Base-by-base conservation (phyloP, 2,888 invertebrate species). In the Xanthia icteritia region DNA sequence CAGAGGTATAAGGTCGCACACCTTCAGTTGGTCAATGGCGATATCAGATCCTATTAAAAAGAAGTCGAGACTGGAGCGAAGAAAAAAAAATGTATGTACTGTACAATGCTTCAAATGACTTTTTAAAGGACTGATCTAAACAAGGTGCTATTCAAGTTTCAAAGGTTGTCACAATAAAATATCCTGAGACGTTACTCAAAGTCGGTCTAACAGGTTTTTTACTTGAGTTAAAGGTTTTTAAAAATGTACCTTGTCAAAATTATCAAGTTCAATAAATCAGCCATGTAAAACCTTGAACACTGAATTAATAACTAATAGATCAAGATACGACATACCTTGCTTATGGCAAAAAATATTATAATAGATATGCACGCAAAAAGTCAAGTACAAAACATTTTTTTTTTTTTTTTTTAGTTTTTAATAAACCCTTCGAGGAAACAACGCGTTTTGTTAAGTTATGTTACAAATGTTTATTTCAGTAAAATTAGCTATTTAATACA, bases 1-100 rank as follows among this genome's bases (percentile, higher is more conserved):
- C 54, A 82, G 56, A 75, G 77, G 70, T 81, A 66, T 64, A 64
- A 85, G 77, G 82, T 81, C 71, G 4, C 9, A 68, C 36, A 73
- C 63, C 70, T 79, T 39, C 11, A 17, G 60, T 15, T 36, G 45
- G 11, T 78, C 13, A 63, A 56, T 79, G 60, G 17, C 20, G 45
- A 36, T 51, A 63, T 73, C 45, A 31, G 11, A 60, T 39, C n/a
- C 54, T n/a, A 61, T 27, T 36, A 15, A 39, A 23, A n/a, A 15
- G 31, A 27, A 17, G 27, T 11, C 15, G 45, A 42, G 9, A 42
- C 11, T 13, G 20, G 9, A 27, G 9, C 15, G 27, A 39, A 58
- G n/a, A 9, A 65, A 65, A 27, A 65, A 51, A 23, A 27, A 5
- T 13, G 48, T 45, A 23, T 54, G 15, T 31, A 31, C 31, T 31